Conservation (phyloP, 2,113 vertebrate species). For the Chaenocephalus aceratus region DNA sequence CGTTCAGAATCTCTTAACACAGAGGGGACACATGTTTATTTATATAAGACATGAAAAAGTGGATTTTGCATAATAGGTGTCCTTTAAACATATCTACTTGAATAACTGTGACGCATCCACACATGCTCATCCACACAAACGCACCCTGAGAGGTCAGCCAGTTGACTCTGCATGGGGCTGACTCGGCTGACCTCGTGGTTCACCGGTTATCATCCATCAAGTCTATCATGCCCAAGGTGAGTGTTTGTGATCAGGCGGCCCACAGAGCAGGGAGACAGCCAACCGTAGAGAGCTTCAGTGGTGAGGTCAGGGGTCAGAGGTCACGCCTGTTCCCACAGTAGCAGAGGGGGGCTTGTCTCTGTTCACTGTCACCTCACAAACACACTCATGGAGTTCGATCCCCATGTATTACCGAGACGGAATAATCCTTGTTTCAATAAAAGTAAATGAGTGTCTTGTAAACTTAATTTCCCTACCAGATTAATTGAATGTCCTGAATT, state of each 20-base stretch:
- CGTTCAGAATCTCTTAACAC: no score
- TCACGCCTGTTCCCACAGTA: conserved; percentile 76
- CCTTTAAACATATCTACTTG: background rate
- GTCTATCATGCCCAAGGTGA: conserved; percentile 72
- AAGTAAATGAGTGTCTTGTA: conserved; percentile 26
- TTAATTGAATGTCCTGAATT: conserved; percentile 15
- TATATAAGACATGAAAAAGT: no score
- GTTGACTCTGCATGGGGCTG: conserved; percentile 29
- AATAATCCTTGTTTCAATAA: conserved; percentile 23
- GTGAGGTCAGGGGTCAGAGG: conserved; percentile 69
- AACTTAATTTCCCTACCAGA: conserved; percentile 35
- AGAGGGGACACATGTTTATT: no score
- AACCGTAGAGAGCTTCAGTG: conserved; percentile 32
- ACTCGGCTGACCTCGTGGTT: conserved; percentile 58
- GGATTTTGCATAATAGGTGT: no score
- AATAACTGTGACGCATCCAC: background rate
- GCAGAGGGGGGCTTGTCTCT: conserved; percentile 67
- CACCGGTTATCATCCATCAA: conserved; percentile 65
- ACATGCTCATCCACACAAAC: conserved; percentile 26
- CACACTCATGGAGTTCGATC: conserved; percentile 41
- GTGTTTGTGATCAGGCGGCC: conserved; percentile 69
- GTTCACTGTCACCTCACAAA: conserved; percentile 74
- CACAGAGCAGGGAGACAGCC: conserved; percentile 49
- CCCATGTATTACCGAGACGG: conserved; percentile 19
- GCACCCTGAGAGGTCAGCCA: conserved; percentile 32